Evolutionary conservation across 1,140 invertebrate species (phyloP).

Genomic region (Heliconius congener): DNA sequence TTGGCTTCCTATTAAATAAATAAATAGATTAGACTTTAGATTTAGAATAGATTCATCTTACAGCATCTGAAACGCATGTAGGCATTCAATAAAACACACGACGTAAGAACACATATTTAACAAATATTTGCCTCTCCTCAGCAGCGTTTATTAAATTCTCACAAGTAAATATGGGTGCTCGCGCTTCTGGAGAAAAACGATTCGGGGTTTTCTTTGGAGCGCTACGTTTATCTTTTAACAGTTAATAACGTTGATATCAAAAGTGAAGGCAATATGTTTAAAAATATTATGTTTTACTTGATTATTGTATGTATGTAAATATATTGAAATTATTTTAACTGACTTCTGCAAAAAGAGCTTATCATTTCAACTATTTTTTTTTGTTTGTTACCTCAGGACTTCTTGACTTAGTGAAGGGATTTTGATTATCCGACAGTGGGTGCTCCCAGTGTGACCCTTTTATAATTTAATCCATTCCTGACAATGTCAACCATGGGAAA

Average conservation of each 20-base stretch:
- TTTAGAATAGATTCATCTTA: not conserved
- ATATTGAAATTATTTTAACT: no score
- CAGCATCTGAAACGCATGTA: not conserved
- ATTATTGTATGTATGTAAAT: no score
- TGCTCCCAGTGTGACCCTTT: no score
- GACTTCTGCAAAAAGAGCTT: no score
- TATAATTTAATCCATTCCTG: no score
- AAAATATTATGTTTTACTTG: not conserved
- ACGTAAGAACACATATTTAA: not conserved
- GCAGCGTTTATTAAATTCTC: not conserved
- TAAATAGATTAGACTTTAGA: no score
- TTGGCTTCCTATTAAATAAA: no score
- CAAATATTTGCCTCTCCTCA: not conserved
- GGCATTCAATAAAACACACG: not conserved
- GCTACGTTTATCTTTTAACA: not conserved
- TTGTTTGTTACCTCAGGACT: no score
- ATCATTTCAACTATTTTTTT: no score
- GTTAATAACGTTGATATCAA: not conserved
- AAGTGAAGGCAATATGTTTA: not conserved
- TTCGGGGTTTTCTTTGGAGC: constrained; percentile 3
- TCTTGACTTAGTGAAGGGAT: no score
- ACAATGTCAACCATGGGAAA: no score
- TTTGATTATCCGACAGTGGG: no score
- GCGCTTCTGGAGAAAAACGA: not conserved
- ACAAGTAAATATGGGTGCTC: not conserved